Conservation (phyloP, 2,113 vertebrate genomes). For the Etheostoma spectabile region DNA sequence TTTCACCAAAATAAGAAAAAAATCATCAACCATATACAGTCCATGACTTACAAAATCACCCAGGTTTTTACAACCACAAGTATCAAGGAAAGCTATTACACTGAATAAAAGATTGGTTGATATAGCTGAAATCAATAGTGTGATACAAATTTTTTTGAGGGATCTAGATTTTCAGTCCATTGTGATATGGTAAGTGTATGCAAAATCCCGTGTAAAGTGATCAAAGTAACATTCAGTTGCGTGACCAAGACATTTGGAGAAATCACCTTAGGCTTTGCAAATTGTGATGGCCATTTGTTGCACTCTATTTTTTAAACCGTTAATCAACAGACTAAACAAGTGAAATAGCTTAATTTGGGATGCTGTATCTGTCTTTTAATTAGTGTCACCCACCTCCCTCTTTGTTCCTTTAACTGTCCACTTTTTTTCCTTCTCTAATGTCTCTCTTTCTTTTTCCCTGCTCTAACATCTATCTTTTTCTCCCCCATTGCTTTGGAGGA, state of each 20-base stretch:
- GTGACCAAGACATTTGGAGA: neutral
- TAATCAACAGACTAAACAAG: neutral
- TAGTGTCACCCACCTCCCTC: neutral
- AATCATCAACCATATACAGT: constrained; percentile 15
- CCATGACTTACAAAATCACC: neutral
- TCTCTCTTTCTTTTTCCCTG: constrained; percentile 10
- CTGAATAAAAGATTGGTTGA: neutral
- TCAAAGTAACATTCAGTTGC: neutral
- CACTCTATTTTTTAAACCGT: neutral
- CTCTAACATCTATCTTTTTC: constrained; percentile 34
- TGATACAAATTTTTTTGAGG: neutral
- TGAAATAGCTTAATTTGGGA: neutral
- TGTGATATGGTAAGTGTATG: neutral
- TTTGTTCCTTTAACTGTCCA: neutral
- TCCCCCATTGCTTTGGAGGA: constrained; percentile 49
- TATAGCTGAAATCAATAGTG: neutral
- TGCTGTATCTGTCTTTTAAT: constrained; percentile 5
- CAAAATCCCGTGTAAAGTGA: neutral
- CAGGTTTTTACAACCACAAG: neutral
- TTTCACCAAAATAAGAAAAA: constrained; percentile 33
- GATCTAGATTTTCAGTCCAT: neutral
- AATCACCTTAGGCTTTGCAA: neutral
- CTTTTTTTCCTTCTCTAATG: neutral
- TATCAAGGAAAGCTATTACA: constrained; percentile 5
- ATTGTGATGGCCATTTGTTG: neutral